phyloP scores from a whole-genome alignment of 2,888 invertebrate genomes.

The Apamea anceps region DNA sequence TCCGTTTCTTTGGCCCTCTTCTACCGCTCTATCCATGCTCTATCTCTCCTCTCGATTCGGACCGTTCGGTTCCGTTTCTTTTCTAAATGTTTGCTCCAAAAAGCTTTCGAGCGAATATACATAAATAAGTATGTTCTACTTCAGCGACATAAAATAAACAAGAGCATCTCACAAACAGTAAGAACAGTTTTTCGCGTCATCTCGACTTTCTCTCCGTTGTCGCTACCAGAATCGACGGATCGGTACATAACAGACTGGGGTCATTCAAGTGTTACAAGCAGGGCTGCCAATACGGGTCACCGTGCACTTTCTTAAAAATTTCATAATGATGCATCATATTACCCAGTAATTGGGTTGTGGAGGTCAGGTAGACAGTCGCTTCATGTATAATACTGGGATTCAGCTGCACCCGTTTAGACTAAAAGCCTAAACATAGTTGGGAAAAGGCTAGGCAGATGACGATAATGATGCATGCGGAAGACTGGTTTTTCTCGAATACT shows the following conservation, averaged over 20 bases:
- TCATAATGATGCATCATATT: background rate
- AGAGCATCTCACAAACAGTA: constrained; percentile 12
- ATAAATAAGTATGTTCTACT: background rate
- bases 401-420: too few relatives aligned
- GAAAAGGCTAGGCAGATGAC: too few relatives aligned
- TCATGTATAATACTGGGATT: too few relatives aligned
- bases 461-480: too few relatives aligned
- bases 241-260: constrained; percentile 48
- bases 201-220: constrained; percentile 63
- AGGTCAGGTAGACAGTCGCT: too few relatives aligned
- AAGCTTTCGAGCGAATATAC: background rate
- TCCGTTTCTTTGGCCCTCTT: background rate
- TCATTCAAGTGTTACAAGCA: constrained; percentile 66
- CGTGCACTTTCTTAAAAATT: background rate
- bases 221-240: constrained; percentile 46
- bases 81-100: background rate
- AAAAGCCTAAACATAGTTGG: too few relatives aligned
- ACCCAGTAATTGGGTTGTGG: too few relatives aligned
- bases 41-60: background rate
- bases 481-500: background rate
- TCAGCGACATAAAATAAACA: constrained; percentile 19
- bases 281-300: constrained; percentile 33
- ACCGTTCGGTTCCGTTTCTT: too few relatives aligned
- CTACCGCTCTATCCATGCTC: background rate
- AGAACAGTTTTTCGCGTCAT: constrained; percentile 50